Evolutionary conservation across 1,140 invertebrate species (phyloP).

Genomic region (Aphelenchoides besseyi): DNA sequence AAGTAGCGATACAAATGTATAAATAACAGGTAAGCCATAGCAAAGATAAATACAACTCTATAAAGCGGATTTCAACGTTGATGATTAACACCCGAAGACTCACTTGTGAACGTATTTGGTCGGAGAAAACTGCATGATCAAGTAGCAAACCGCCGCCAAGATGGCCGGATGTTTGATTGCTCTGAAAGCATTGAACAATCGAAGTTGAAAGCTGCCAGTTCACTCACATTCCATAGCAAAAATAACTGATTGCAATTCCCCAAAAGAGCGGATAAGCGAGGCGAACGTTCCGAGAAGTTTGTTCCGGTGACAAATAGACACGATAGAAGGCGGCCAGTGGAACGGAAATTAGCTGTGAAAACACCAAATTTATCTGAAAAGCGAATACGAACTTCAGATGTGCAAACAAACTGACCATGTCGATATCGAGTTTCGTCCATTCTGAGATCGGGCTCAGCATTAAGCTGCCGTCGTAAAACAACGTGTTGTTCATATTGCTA

Average conservation of each 20-base stretch:
- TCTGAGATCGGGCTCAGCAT: slow-evolving; percentile 37
- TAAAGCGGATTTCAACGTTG: slow-evolving; percentile 73
- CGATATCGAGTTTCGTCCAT: slow-evolving; percentile 31
- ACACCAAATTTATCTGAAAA: slow-evolving; percentile 77
- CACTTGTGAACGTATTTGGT: slow-evolving; percentile 57
- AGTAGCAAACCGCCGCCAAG: slow-evolving; percentile 32
- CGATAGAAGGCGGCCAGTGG: slow-evolving; percentile 74
- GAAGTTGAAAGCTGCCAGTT: not conserved
- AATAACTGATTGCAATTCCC: slow-evolving; percentile 76
- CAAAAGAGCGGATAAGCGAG: slow-evolving; percentile 74
- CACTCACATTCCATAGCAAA: slow-evolving; percentile 79
- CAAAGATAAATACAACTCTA: slow-evolving; percentile 73
- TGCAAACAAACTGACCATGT: slow-evolving; percentile 32
- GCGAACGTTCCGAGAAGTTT: slow-evolving; percentile 69
- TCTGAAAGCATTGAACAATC: slow-evolving; percentile 27
- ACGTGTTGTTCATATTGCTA: not conserved
- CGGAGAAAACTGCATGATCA: slow-evolving; percentile 28
- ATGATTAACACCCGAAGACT: slow-evolving; percentile 69
- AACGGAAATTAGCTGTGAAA: slow-evolving; percentile 76
- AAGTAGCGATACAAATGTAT: slow-evolving; percentile 78
- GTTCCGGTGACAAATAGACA: slow-evolving; percentile 70
- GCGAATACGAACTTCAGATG: slow-evolving; percentile 4
- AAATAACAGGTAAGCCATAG: slow-evolving; percentile 78
- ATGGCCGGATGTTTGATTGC: slow-evolving; percentile 42
- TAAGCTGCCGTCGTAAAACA: slow-evolving; percentile 34